A percentile compares a stretch with the other conserved stretches of the same genome.
These are phyloP conservation scores for Meganola albula DNA, from an alignment of 2,888 invertebrate genomes.

Conservation along the genomic window DNA sequence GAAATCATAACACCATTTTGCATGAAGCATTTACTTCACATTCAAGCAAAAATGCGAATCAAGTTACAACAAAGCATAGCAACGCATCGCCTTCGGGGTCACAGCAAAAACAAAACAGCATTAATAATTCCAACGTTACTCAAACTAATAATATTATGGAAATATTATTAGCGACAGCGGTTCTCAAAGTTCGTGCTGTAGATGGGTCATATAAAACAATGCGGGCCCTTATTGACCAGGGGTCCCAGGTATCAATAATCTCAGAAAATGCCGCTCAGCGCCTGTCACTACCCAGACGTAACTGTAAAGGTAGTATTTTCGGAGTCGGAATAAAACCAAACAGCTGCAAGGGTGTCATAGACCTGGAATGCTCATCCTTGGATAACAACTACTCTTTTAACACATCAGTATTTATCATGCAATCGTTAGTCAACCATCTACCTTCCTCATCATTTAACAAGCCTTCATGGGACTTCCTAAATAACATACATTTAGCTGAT, in stretches of 20 bases:
- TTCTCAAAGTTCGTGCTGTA: neutral
- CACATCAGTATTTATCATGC: neutral
- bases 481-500: slow-evolving; percentile 2
- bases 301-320: slow-evolving; percentile 2
- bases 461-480: slow-evolving; percentile 1
- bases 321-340: slow-evolving; percentile 2
- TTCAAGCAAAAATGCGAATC: slow-evolving; percentile 2
- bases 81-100: too few species aligned
- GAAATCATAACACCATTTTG: slow-evolving; percentile 1
- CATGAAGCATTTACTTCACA: slow-evolving; percentile 2
- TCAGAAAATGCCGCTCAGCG: slow-evolving; percentile 5
- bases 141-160: slow-evolving; percentile 1
- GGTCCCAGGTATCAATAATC: slow-evolving; percentile 5
- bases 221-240: slow-evolving; percentile 3
- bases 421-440: slow-evolving; percentile 1
- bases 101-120: neutral
- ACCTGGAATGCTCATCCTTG: neutral
- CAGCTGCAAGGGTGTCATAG: neutral
- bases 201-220: slow-evolving; percentile 5
- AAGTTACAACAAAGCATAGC: slow-evolving; percentile 4
- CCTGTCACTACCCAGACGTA: neutral
- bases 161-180: slow-evolving; percentile 6
- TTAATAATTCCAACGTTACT: too few species aligned
- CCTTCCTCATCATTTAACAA: neutral
- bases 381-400: neutral